phyloP scores from a whole-genome alignment of 2,888 invertebrate species.

The Netelia fuscicornis region DNA sequence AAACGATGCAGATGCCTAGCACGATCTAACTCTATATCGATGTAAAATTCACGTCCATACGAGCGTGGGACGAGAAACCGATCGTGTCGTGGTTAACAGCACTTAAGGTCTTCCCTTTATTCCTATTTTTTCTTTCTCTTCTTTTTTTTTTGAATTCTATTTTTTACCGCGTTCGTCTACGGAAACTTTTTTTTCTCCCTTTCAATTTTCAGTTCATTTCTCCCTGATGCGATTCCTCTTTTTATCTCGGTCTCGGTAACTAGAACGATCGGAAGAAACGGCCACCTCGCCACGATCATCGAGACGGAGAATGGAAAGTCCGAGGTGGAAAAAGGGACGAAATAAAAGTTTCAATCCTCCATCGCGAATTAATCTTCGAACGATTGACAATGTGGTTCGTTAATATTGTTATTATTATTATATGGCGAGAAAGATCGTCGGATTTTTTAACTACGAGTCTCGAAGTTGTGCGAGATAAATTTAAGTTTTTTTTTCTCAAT shows the following conservation, averaged over 20 bases:
- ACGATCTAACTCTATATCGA: conserved; percentile 8
- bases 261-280: conserved; percentile 1
- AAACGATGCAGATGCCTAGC: conserved; percentile 50
- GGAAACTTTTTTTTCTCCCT: neutral
- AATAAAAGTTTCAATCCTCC: neutral
- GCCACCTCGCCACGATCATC: neutral
- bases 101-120: conserved; percentile 49
- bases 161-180: neutral
- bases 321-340: neutral
- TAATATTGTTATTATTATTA: conserved; percentile 10
- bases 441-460: neutral
- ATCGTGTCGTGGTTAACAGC: conserved; percentile 62
- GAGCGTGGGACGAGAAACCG: conserved; percentile 20
- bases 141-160: neutral
- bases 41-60: neutral
- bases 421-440: neutral
- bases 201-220: conserved; percentile 36
- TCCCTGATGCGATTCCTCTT: conserved; percentile 37
- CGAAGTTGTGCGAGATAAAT: neutral
- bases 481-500: neutral
- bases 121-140: conserved; percentile 14
- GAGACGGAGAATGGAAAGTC: neutral
- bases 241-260: neutral
- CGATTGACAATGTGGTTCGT: conserved; percentile 20
- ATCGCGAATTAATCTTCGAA: neutral